Evolutionary conservation across 2,797 vertebrate species (phyloP), one percentile per base, ranked within the genome.

Genomic region (Poecilia velifera): DNA sequence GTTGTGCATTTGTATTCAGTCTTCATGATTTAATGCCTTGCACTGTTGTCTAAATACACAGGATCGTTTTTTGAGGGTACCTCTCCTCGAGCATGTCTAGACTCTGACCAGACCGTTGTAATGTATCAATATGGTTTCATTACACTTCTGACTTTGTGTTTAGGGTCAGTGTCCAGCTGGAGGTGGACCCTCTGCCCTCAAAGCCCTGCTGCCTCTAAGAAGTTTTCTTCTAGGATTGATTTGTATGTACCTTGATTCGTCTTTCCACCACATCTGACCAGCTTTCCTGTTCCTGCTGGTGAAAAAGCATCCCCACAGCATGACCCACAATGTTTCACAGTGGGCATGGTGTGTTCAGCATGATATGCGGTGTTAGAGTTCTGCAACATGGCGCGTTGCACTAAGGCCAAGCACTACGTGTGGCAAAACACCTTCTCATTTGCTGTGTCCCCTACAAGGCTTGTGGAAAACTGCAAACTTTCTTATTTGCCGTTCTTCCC

Each of bases 281-380:
- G 9, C 22, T 70, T 70, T 70, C 66, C 39, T 43, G 22, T 70
- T 22, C 66, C 39, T 41, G 66, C 22, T 70, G 22, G 20, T 70
- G 28, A 70, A 70, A 70, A 70, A 70, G 22, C 39, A 43, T 43
- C 4, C 66, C 20, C 39, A n/a, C 66, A 70, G 66, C 66, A 70
- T 70, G 66, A 43, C 10, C 20, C 18, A 70, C 66, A 22, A 70
- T 70, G 39, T 70, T 70, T 70, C 66, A 70, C 66, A 70, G 39
- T 70, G 22, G 36, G 66, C 9, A 22, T 43, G 66, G 66, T 13
- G 39, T 41, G 36, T 70, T 41, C 36, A 70, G 36, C 39, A 70
- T 64, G 31, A 64, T 36, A 6, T 36, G 59, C 59, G 36, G 59
- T 64, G 31, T 64, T 18, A 64, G 59, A 34, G 59, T 64, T 64